phyloP scores from a whole-genome alignment of 2,888 invertebrate genomes.

The Rapana venosa region DNA sequence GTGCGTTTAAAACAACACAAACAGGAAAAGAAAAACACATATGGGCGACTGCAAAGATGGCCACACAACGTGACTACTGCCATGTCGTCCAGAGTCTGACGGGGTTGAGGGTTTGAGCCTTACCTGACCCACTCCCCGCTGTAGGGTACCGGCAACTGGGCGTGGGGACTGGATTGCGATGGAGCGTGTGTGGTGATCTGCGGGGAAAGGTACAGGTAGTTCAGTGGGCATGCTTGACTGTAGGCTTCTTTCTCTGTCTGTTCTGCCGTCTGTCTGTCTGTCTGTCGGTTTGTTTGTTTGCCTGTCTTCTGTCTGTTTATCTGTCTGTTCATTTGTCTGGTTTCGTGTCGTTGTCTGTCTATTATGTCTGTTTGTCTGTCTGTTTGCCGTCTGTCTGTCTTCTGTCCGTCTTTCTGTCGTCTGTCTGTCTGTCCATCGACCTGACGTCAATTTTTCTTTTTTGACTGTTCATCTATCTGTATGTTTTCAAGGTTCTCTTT shows the following conservation, averaged over 20 bases:
- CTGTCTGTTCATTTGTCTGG: background rate
- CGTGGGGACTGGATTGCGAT: no score
- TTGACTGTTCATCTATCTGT: no score
- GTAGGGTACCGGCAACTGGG: background rate
- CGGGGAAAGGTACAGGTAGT: background rate
- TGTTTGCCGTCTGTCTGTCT: background rate
- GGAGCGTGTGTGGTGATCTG: background rate
- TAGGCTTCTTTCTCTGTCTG: background rate
- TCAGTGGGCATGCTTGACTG: background rate
- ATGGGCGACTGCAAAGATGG: no score
- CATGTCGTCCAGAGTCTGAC: no score
- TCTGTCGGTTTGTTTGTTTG: background rate
- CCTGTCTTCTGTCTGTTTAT: background rate
- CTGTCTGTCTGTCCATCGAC: no score
- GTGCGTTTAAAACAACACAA: no score
- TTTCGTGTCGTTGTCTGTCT: background rate
- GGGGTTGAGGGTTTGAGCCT: background rate
- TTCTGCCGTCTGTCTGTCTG: background rate
- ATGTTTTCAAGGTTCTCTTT: no score
- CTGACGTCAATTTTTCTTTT: no score
- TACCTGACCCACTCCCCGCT: slow-evolving; percentile 39
- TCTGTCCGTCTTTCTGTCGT: no score
- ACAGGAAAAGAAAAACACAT: no score
- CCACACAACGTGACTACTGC: no score
- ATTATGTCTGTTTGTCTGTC: background rate